Base-by-base conservation (phyloP, 1,140 invertebrate genomes). In the Temnothorax longispinosus region DNA sequence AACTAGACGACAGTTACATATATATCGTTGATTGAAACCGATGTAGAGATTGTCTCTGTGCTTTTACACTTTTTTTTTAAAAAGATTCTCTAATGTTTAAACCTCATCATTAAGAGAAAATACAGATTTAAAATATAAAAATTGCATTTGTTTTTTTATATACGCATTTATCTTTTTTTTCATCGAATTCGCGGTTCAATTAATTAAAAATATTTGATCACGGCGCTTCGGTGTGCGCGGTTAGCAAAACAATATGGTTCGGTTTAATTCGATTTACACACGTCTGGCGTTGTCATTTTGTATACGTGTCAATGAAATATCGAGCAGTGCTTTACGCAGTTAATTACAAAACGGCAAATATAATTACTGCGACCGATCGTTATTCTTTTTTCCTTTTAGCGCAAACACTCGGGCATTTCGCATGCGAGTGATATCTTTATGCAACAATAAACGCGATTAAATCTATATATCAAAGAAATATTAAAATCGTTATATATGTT, bases 181-280 rank as follows among this genome's bases (percentile, higher is more conserved):
- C 3, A 81, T 81, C 27, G 38, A 3, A 81, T 44, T 81, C 32
- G 78, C 65, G 65, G 78, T 56, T 56, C 65, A 81, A 81, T 81
- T 81, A 72, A 69, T 81, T 56, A 81, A 44, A 80, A 72, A 81
- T 72, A 71, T 72, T 56, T 81, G 65, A 81, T 81, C 50, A 81
- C 52, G 65, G 35, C 50, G 52, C 52, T 54, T 69, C n/a, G 62
- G n/a, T 38, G n/a, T 41, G 35, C 77, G 35, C 41, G 58, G 58
- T 65, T 78, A 54, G 7, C 35, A 41, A 71, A 27, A 69, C 47
- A 54, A 71, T 71, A 54, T 27, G 21, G 35, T 56, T 71, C 47
- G 77, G 47, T 69, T 81, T 81, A 69, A 69, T 69, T 54, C 56
- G 44, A 52, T 81, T 81, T 71, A 54, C n/a, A 81, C 35, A 35